Evolutionary conservation across 2,113 vertebrate species (phyloP).

Genomic region (Hippopotamus amphibius): DNA sequence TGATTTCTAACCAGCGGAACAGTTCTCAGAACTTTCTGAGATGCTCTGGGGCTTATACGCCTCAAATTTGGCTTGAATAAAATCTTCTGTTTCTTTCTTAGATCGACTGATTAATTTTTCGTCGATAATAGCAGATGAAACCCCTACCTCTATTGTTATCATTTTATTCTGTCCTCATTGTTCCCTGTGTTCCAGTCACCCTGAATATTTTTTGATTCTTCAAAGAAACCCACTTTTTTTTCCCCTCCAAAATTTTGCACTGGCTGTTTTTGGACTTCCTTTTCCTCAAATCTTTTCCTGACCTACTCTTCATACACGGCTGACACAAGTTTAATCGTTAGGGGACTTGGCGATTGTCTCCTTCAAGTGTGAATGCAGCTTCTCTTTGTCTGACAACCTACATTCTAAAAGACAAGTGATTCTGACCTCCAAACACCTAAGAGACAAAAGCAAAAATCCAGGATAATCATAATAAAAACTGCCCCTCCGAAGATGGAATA

Average conservation of each 20-base stretch:
- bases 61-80: no score
- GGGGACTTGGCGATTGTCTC: neutral
- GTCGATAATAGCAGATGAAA: rapidly evolving
- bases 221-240: neutral
- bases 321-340: no score
- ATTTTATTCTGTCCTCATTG: neutral
- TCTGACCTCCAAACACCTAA: neutral
- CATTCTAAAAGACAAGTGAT: neutral
- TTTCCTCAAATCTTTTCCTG: neutral
- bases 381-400: neutral
- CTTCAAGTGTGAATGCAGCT: neutral
- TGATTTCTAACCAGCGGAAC: no score
- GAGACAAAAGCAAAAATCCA: neutral
- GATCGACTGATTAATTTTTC: no score
- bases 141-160: neutral
- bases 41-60: no score
- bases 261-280: neutral
- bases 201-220: neutral
- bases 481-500: neutral
- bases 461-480: no score
- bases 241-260: neutral
- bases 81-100: no score
- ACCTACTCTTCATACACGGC: neutral
- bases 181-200: no score
- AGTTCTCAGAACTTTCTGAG: no score